Evolutionary conservation across 2,888 invertebrate species (phyloP).

Genomic region (Romanomermis culicivorax): DNA sequence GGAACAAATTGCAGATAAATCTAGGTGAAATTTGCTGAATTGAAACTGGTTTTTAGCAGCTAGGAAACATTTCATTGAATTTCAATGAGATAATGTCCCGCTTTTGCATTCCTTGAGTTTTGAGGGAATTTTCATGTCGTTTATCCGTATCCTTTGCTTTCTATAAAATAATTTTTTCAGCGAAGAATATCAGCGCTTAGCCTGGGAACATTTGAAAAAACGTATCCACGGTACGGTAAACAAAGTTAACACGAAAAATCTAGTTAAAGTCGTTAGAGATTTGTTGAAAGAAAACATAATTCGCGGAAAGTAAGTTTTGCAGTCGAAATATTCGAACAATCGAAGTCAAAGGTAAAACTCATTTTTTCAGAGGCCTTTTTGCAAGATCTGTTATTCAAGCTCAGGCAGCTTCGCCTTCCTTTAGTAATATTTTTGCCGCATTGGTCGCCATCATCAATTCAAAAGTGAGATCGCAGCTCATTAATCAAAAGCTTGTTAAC

Average conservation of each 20-base stretch:
- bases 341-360: neutral
- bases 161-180: too few species aligned
- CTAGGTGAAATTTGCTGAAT: slow-evolving; percentile 32
- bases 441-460: slow-evolving; percentile 86
- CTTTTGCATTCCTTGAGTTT: too few species aligned
- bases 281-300: slow-evolving; percentile 83
- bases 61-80: too few species aligned
- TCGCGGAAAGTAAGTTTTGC: slow-evolving; percentile 46
- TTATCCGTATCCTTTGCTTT: too few species aligned
- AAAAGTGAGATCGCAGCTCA: slow-evolving; percentile 39
- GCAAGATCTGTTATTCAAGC: slow-evolving; percentile 85
- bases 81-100: too few species aligned
- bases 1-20: slow-evolving; percentile 79
- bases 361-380: slow-evolving; percentile 46
- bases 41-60: too few species aligned
- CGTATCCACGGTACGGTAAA: slow-evolving; percentile 93
- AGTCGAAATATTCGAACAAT: neutral
- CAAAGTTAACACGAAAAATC: slow-evolving; percentile 82
- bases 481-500: neutral
- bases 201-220: slow-evolving; percentile 97
- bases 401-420: slow-evolving; percentile 86
- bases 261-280: slow-evolving; percentile 63
- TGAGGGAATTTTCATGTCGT: too few species aligned
- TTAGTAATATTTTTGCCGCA: slow-evolving; percentile 89
- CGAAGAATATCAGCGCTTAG: slow-evolving; percentile 74